Base-by-base conservation (phyloP, 2,888 invertebrate genomes). In the Ochlodes sylvanus region DNA sequence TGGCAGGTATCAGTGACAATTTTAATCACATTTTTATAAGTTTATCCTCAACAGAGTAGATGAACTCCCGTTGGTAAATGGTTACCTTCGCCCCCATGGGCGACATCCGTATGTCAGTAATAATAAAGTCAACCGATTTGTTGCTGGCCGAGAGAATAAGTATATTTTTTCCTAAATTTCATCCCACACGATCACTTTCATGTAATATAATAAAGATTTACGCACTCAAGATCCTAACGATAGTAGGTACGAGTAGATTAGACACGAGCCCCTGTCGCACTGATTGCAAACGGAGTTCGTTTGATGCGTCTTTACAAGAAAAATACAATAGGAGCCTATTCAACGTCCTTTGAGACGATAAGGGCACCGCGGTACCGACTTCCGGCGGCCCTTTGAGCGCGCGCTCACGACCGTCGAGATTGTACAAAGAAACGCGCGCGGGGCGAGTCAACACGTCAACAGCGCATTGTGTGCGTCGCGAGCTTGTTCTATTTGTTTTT, bases 311-410 rank as follows among this genome's bases (percentile, higher is more conserved):
- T 21, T 50, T 50, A 50, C 50, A 50, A 50, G 12, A 52, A 52
- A 52, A 52, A 52, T 52, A 52, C 52, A 52, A 52, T 52, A 52
- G 52, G 52, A 5, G 52, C 52, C 52, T 52, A 52, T 52, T 52
- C 21, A 52, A 10, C 21, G 14, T 27, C 52, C 52, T 52, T 52
- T 52, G 52, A 14, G 21, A 27, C 52, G 52, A 52, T 52, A 52
- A 52, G 52, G 52, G 21, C 50, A 4, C 19, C 27, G 52, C 52
- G 52, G 52, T 27, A 14, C 21, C 21, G 52, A 52, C 52, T 52
- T 52, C 52, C 52, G 55, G 34, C 61, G n/a, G 47, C 47, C 47
- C 61, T 61, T 61, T 61, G 61, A 61, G 47, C 32, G 32, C 60
- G 12, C 21, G 44, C 47, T 60, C 44, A 50, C 60, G 21, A 34